Evolutionary conservation across 1,140 invertebrate species (phyloP), one percentile per base, ranked within the genome.

Genomic region (Aricia agestis): DNA sequence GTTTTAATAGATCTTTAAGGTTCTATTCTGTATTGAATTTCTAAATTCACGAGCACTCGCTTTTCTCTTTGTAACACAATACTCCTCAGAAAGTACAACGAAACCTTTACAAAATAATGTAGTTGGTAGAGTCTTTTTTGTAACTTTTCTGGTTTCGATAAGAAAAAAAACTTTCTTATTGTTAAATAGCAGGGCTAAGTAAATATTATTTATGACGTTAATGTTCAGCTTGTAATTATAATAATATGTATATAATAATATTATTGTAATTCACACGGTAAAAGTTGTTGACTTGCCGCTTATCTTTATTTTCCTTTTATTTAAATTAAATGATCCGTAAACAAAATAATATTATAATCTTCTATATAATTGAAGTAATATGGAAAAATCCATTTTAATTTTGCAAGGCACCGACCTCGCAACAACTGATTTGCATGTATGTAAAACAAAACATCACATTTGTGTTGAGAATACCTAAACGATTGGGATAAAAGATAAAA

Each of bases 11-110:
- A 52, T 52, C 45, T 52, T 2, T 9, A 52, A 45, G 11, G 19
- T 31, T 1, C 63, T 31, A 70, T 66, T 68, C 72, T 71, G 58
- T 70, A 71, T 68, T 68, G 68, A 70, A 31, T 69, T 69, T 45
- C 41, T 17, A 15, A 69, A 31, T 17, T 70, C 41, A 18, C 15
- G 5, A 70, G 52, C 32, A 32, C 15, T 11, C 57, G 13, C 18
- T 15, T 58, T 59, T 25, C 52, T 57, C 9, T 69, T 58, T 59
- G 7, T 17, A 36, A 32, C 11, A 59, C 13, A 59, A 69, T 32
- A 69, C 57, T 4, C 13, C 25, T 57, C 67, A 52, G 25, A 17
- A 25, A 25, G 13, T 68, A 36, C 36, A 7, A 5, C 36, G 36
- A 36, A 36, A 36, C 36, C 36, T 36, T 36, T 36, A 36, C 36